phyloP scores from a whole-genome alignment of 2,888 invertebrate genomes.

The Drosophila emarginata region DNA sequence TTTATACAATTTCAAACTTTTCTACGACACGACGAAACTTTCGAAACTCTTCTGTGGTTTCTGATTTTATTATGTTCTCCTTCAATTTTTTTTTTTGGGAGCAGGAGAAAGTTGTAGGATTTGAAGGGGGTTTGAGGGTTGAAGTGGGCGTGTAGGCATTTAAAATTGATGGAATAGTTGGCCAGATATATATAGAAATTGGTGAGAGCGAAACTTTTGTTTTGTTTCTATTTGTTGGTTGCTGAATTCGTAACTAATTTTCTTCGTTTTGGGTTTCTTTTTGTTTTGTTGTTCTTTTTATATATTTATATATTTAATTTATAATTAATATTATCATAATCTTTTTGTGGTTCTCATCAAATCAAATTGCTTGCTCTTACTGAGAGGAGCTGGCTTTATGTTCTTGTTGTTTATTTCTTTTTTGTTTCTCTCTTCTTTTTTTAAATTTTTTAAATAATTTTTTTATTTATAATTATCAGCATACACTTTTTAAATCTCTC shows the following conservation, averaged over 20 bases:
- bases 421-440: slow-evolving; percentile 42
- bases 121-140: slow-evolving; percentile 28
- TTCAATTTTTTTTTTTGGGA: slow-evolving; percentile 36
- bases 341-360: slow-evolving; percentile 42
- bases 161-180: slow-evolving; percentile 4
- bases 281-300: slow-evolving; percentile 23
- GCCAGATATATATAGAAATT: slow-evolving; percentile 3
- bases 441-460: slow-evolving; percentile 80
- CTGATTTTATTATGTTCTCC: slow-evolving; percentile 32
- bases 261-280: slow-evolving; percentile 25
- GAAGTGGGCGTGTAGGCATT: slow-evolving; percentile 14
- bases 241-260: slow-evolving; percentile 33
- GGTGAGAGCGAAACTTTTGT: slow-evolving; percentile 1
- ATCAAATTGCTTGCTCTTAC: slow-evolving; percentile 60
- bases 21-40: slow-evolving; percentile 66
- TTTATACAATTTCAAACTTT: slow-evolving; percentile 67
- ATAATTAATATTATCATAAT: slow-evolving; percentile 76
- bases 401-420: slow-evolving; percentile 41
- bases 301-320: slow-evolving; percentile 56
- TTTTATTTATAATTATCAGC: slow-evolving; percentile 82
- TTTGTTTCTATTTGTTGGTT: slow-evolving; percentile 43
- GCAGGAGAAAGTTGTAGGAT: slow-evolving; percentile 17
- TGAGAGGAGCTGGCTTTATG: slow-evolving; percentile 56
- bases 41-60: slow-evolving; percentile 45
- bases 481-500: slow-evolving; percentile 81